Percentiles rank a stretch among this genome's conserved stretches.
Conservation (phyloP, 2,888 invertebrate genomes). For the Sialis fuliginosa region DNA sequence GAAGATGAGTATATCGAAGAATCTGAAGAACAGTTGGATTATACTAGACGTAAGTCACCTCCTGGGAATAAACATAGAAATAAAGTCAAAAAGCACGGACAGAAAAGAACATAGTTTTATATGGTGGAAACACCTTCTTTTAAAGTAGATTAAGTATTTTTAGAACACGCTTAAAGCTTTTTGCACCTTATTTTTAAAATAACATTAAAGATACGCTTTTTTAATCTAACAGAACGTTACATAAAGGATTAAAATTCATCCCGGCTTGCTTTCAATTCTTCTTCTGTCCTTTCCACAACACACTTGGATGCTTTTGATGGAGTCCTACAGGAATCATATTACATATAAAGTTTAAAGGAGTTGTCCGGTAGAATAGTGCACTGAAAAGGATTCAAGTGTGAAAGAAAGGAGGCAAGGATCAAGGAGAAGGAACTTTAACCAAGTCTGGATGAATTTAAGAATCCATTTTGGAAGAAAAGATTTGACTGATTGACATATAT, state of each 20-base stretch:
- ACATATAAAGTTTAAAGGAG: not conserved
- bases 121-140: too few relatives aligned
- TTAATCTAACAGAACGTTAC: too few relatives aligned
- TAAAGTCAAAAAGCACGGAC: too few relatives aligned
- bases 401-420: not conserved
- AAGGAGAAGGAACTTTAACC: not conserved
- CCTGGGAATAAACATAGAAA: not conserved
- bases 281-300: not conserved
- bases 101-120: too few relatives aligned
- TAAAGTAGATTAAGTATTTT: too few relatives aligned
- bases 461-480: not conserved
- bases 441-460: not conserved
- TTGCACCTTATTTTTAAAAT: too few relatives aligned
- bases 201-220: too few relatives aligned
- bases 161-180: too few relatives aligned
- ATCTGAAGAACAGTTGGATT: conserved; percentile 18
- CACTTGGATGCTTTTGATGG: not conserved
- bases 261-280: too few relatives aligned
- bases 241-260: too few relatives aligned
- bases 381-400: not conserved
- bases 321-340: not conserved
- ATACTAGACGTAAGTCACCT: conserved; percentile 23
- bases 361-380: not conserved
- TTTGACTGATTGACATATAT: too few relatives aligned
- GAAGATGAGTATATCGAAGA: conserved; percentile 9